Evolutionary conservation across 2,888 invertebrate species (phyloP), one percentile per base, ranked within the genome.

Genomic region (Eremobia ochroleuca): DNA sequence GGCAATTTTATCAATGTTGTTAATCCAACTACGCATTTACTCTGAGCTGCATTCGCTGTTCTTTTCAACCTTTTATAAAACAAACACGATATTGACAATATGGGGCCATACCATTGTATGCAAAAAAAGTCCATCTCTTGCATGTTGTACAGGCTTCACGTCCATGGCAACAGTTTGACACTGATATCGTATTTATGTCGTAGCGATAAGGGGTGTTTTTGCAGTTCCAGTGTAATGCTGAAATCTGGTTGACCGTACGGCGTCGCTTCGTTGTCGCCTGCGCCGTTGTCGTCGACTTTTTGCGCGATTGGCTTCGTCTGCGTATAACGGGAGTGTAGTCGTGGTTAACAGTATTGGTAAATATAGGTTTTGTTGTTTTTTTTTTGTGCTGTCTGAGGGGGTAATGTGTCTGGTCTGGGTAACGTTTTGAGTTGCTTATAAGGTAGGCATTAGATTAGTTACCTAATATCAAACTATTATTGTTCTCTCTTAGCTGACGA

Each of bases 241-340:
- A 49, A 25, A 25, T 34, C 15, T 76, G 11, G 31, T 59, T 15
- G 49, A 40, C 31, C 49, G 34, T 68, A 31, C 52, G 58, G 52
- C 52, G 52, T 11, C 55, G 18, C 55, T 31, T 31, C 52, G 59
- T 31, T 31, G 15, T 21, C 72, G 59, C n/a, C 70, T 18, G 71
- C 74, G 75, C 72, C 37, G 43, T 31, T 77, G 75, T 70, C 78
- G 68, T 62, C 52, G 59, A 79, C 81, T 85, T 85, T 85, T 85
- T 85, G 85, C 66, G 58, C 81, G 74, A 74, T 83, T 83, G 71
- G 76, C 59, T 76, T 21, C 73, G 85, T 83, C 85, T 85, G 85
- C 67, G 65, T 18, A 37, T 85, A 85, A 85, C 85, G 85, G 85
- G 61, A 62, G 69, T 73, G 15, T 31, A 55, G 59, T 79, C 65